Base-by-base conservation (phyloP, 2,888 invertebrate species). In the Pseudanteris insignis region DNA sequence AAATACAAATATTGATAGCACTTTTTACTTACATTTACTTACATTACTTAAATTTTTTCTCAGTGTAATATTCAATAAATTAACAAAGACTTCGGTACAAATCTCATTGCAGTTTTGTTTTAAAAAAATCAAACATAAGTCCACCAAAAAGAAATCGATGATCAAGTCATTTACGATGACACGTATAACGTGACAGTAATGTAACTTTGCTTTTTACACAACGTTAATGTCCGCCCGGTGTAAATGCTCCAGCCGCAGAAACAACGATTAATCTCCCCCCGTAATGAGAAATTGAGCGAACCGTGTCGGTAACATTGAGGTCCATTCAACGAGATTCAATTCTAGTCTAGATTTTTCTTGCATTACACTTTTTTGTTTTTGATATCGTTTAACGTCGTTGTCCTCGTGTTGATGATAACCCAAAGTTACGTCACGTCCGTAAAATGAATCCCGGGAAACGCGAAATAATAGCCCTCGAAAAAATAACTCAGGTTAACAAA, bases 231-330 rank as follows among this genome's bases (percentile, higher is more conserved):
- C 46, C 50, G 46, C 51, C 51, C 36, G 34, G 57, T 46, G 57
- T 53, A 62, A 57, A 62, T 57, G 47, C 37, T 34, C 53, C 28
- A 53, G 43, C 47, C 41, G 46, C 37, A 51, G 62, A 28, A 46
- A 38, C 46, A 26, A 12, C 57, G 53, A 62, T 62, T 62, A 62
- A 62, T 62, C 62, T 62, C 57, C 21, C 36, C 24, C 13, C 38
- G 41, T 62, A 57, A 57, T 63, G 57, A 63, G 58, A 58, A 63
- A 63, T 54, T 58, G 44, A 53, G 58, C 63, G 54, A 50, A 58
- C 58, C 58, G 58, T 54, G 37, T 53, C 44, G 62, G 57, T 53
- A 62, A 53, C 62, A 53, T 37, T 38, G 47, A 36, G 29, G 21
- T 36, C 47, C 53, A 53, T 63, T 63, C 53, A 58, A 48, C 53